These are phyloP conservation scores for Rhyacichthys aspro DNA, from an alignment of 2,797 vertebrate genomes.

Conservation along the genomic window DNA sequence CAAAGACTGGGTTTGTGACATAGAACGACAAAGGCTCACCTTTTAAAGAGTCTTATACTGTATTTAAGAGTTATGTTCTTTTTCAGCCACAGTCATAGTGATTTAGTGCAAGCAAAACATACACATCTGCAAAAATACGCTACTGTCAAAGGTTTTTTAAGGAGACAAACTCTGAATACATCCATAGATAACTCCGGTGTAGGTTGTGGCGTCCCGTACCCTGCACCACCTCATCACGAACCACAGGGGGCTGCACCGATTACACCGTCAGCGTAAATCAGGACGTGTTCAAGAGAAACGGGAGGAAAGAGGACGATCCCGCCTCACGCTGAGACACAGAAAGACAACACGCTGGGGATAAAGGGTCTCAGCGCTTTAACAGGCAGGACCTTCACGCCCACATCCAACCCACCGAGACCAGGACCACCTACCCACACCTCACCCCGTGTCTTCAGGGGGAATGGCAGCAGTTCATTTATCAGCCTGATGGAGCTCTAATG, in stretches of 20 bases:
- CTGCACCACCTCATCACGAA: slow-evolving; percentile 28
- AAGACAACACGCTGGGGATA: slow-evolving; percentile 25
- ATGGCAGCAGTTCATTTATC: slow-evolving; percentile 50
- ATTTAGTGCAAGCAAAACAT: no score
- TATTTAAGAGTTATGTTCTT: no score
- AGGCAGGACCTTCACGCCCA: slow-evolving; percentile 1
- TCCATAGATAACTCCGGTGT: no score
- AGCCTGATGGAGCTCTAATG: slow-evolving; percentile 51
- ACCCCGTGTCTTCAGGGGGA: slow-evolving; percentile 2
- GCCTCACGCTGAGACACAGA: slow-evolving; percentile 30
- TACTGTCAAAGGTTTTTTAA: no score
- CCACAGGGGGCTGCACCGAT: slow-evolving; percentile 39
- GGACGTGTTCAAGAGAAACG: slow-evolving; percentile 15
- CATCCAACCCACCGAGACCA: neutral
- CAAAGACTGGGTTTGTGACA: no score
- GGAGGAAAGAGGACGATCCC: slow-evolving; percentile 21
- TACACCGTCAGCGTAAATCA: slow-evolving; percentile 47
- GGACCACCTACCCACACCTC: neutral
- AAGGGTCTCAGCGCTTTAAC: slow-evolving; percentile 24
- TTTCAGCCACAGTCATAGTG: no score
- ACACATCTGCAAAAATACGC: no score
- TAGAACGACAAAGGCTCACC: no score
- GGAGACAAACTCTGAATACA: no score
- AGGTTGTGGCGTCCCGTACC: slow-evolving; percentile 6
- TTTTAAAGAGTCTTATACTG: no score